phyloP scores from a whole-genome alignment of 2,888 invertebrate genomes.

The Morpho helenor region DNA sequence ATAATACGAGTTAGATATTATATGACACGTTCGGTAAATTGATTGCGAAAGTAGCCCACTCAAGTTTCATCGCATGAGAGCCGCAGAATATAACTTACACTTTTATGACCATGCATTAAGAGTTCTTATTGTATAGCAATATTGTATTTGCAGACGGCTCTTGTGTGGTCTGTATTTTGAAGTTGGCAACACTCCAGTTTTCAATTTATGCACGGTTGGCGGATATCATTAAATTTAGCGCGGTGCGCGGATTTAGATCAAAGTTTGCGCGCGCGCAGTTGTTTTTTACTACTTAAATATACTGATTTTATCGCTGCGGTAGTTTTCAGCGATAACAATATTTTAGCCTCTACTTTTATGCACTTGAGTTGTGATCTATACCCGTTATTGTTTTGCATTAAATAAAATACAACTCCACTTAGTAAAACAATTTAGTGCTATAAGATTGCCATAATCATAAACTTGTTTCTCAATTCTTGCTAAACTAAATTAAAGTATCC shows the following conservation, averaged over 20 bases:
- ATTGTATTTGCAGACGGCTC: neutral
- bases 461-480: no score
- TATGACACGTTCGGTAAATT: conserved; percentile 2
- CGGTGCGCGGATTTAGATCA: conserved; percentile 34
- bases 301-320: neutral
- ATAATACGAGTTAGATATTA: conserved; percentile 4
- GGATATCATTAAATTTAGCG: conserved; percentile 50
- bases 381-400: no score
- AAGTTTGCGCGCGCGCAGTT: conserved; percentile 29
- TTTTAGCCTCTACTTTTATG: neutral
- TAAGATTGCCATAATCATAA: no score
- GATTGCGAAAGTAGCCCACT: neutral
- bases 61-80: neutral
- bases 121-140: neutral
- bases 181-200: conserved; percentile 41
- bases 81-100: neutral
- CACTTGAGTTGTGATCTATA: no score
- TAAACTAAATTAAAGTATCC: no score
- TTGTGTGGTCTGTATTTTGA: conserved; percentile 16
- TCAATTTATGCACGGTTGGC: conserved; percentile 43
- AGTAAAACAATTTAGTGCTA: no score
- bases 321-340: neutral
- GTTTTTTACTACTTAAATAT: conserved; percentile 11
- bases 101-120: neutral
- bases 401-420: no score